phyloP scores from a whole-genome alignment of 2,113 vertebrate genomes.

The Datnioides undecimradiatus region DNA sequence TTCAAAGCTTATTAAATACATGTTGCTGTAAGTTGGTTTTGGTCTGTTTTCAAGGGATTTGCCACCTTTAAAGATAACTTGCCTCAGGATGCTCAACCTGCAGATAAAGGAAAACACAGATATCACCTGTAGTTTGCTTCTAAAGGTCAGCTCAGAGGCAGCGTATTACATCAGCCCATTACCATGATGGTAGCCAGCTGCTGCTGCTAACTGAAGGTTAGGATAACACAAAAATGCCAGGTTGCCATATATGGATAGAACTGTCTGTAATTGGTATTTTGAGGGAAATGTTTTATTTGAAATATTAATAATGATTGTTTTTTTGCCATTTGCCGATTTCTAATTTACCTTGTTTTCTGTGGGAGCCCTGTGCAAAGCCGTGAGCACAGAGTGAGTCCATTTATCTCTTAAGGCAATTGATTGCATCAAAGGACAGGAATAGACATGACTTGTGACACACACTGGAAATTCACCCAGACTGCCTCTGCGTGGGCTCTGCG shows the following conservation, averaged over 20 bases:
- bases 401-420: constrained; percentile 69
- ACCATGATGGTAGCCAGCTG: neutral
- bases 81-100: neutral
- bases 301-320: neutral
- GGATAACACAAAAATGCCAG: neutral
- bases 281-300: neutral
- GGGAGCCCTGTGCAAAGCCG: neutral
- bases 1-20: no score
- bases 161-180: constrained; percentile 20
- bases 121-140: neutral
- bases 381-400: constrained; percentile 27
- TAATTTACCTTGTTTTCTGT: neutral
- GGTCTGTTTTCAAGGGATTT: neutral
- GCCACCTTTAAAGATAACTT: neutral
- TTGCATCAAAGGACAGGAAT: constrained; percentile 61
- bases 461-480: constrained; percentile 35
- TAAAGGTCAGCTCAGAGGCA: neutral
- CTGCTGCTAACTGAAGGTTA: neutral
- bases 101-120: constrained; percentile 4
- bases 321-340: neutral
- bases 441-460: constrained; percentile 51
- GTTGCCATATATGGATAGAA: neutral
- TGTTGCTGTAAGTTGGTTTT: no score
- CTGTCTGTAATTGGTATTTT: neutral
- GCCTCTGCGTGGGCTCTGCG: neutral